These are phyloP conservation scores for Hippopotamyrus pictus DNA, from an alignment of 2,797 vertebrate species.

Conservation along the genomic window DNA sequence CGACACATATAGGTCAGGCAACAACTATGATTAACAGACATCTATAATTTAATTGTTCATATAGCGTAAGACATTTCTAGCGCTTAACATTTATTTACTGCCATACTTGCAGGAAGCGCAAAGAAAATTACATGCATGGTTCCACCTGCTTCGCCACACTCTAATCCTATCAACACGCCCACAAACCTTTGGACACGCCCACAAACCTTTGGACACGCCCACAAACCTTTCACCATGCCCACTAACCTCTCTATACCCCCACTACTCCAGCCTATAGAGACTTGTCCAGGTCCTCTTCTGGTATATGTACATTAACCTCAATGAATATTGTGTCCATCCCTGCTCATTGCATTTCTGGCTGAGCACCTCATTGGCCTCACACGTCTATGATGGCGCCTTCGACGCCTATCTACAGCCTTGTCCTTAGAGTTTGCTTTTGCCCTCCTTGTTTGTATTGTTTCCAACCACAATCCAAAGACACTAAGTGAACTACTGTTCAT, in stretches of 20 bases:
- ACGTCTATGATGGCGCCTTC: not conserved
- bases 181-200: too few species aligned
- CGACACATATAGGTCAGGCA: not conserved
- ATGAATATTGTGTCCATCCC: not conserved
- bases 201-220: too few species aligned
- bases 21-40: not conserved
- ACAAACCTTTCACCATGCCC: not conserved
- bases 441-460: not conserved
- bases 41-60: not conserved
- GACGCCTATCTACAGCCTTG: too few species aligned
- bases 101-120: not conserved
- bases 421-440: not conserved
- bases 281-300: not conserved
- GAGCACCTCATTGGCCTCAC: not conserved
- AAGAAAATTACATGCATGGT: not conserved
- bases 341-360: not conserved
- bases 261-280: not conserved
- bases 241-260: not conserved
- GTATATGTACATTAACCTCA: not conserved
- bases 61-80: not conserved
- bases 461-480: not conserved
- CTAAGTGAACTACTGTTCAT: not conserved
- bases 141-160: not conserved
- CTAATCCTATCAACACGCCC: not conserved
- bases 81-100: not conserved